Percentiles rank a stretch among this genome's conserved stretches.
Evolutionary conservation across 2,113 vertebrate species (phyloP).

Genomic region (Poecile atricapillus): DNA sequence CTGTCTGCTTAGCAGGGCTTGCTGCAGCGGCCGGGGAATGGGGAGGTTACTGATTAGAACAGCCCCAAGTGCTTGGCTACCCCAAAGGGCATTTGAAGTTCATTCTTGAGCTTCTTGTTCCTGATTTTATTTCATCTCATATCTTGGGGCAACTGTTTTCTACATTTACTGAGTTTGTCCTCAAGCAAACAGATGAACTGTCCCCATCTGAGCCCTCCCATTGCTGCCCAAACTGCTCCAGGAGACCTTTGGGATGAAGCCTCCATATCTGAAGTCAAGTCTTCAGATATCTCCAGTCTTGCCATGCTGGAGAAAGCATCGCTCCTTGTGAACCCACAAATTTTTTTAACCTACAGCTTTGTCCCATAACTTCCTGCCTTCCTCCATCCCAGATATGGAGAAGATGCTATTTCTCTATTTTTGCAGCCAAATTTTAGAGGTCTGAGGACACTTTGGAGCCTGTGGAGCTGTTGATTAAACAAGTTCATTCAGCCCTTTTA

Average conservation of each 20-base stretch:
- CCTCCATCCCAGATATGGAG: background rate
- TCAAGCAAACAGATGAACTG: background rate
- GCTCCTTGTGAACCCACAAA: accelerated
- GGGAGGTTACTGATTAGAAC: slow-evolving; percentile 17
- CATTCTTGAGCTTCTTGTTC: background rate
- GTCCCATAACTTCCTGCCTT: background rate
- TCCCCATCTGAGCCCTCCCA: background rate
- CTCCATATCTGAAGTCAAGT: background rate
- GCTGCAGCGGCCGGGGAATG: background rate
- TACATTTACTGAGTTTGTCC: background rate
- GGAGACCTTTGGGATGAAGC: background rate
- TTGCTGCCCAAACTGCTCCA: background rate
- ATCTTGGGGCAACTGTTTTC: background rate
- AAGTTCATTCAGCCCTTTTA: background rate
- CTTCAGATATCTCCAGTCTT: background rate
- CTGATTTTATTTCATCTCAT: background rate
- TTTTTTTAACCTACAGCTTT: background rate
- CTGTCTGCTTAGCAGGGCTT: slow-evolving; percentile 30
- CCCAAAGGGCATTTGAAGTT: slow-evolving; percentile 42
- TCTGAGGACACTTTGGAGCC: background rate
- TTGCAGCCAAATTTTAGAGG: background rate
- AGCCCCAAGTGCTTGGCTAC: background rate
- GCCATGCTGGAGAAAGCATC: background rate
- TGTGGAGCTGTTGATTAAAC: background rate
- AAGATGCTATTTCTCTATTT: background rate